These are phyloP conservation scores for Drepana arcuata DNA, from an alignment of 1,140 invertebrate genomes.

Conservation along the genomic window DNA sequence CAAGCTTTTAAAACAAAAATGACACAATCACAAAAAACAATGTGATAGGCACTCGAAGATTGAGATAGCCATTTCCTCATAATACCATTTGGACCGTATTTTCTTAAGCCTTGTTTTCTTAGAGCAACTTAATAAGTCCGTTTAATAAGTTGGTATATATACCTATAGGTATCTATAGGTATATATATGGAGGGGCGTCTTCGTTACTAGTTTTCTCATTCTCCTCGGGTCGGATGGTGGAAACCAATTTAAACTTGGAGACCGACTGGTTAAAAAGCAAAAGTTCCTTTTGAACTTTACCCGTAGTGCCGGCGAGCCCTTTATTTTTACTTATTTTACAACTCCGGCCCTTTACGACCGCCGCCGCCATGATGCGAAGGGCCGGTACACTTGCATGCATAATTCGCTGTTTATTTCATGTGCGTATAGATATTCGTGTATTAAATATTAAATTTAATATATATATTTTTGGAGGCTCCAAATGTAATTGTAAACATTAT, in stretches of 20 bases:
- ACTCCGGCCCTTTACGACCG: conserved; percentile 34
- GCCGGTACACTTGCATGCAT: conserved; percentile 17
- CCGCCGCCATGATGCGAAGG: conserved; percentile 27
- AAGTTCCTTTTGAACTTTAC: conserved; percentile 47
- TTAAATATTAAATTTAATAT: no score
- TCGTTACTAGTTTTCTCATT: conserved; percentile 43
- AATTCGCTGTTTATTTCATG: no score
- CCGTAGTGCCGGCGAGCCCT: conserved; percentile 28
- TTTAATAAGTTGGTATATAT: not conserved
- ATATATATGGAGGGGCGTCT: conserved; percentile 22
- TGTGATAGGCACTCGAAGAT: no score
- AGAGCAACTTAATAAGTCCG: no score
- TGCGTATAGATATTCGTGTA: no score
- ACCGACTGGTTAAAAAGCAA: conserved; percentile 61
- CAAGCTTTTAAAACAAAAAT: not conserved
- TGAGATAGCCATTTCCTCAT: no score
- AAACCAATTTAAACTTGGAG: conserved; percentile 65
- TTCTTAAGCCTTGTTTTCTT: conserved; percentile 1
- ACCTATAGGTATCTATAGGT: not conserved
- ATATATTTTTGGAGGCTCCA: no score
- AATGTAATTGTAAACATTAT: no score
- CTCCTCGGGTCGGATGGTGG: conserved; percentile 25
- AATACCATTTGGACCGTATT: no score
- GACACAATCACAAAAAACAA: no score
- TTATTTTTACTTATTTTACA: conserved; percentile 57